These are phyloP conservation scores for Numenius arquata DNA, from an alignment of 2,113 vertebrate genomes.

Conservation along the genomic window DNA sequence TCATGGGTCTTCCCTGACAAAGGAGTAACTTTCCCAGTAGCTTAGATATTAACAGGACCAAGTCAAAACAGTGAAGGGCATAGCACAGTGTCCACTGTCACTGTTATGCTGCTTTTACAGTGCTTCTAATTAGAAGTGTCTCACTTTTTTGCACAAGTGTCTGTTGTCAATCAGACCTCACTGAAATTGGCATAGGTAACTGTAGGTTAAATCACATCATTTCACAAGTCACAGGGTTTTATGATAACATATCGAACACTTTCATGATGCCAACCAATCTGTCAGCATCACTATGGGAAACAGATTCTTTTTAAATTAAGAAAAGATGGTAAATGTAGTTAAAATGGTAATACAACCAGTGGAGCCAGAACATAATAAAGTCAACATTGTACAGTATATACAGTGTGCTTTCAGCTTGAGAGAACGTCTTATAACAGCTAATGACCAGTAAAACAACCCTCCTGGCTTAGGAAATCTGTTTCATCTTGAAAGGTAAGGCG, in stretches of 20 bases:
- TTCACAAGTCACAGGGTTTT: constrained; percentile 60
- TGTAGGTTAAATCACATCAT: constrained; percentile 41
- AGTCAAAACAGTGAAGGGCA: not conserved
- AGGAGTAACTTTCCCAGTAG: not conserved
- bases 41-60: not conserved
- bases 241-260: constrained; percentile 57
- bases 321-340: constrained; percentile 19
- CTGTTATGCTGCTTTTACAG: not conserved
- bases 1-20: not conserved
- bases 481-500: not conserved
- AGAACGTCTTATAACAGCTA: not conserved
- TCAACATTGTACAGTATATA: not conserved
- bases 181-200: constrained; percentile 22
- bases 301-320: constrained; percentile 21
- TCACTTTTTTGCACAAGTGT: not conserved
- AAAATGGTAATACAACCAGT: not conserved
- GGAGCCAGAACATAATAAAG: not conserved
- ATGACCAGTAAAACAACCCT: not conserved
- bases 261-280: constrained; percentile 58
- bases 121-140: not conserved
- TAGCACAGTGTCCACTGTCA: not conserved
- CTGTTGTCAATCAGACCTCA: constrained; percentile 39
- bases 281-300: constrained; percentile 62
- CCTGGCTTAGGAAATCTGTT: not conserved
- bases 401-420: not conserved